phyloP scores from a whole-genome alignment of 2,797 vertebrate species.

The Pogoniulus pusillus region DNA sequence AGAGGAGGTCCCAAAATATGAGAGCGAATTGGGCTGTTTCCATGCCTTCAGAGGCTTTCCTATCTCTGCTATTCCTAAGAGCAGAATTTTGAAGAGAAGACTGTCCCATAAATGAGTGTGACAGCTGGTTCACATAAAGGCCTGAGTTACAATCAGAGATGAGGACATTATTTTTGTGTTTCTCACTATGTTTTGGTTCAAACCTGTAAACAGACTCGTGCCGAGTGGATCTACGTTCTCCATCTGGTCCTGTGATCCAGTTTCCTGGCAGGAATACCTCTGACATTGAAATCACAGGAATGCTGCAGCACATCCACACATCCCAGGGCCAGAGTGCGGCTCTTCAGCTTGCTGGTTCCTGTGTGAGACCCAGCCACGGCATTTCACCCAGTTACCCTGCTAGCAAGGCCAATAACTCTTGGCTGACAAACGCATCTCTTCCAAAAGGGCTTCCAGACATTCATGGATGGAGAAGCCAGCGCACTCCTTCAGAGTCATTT shows the following conservation, averaged over 20 bases:
- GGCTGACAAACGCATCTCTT: slow-evolving; percentile 25
- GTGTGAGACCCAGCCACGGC: background rate
- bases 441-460: slow-evolving; percentile 25
- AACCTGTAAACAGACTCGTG: slow-evolving; percentile 26
- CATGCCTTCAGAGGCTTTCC: background rate
- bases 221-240: background rate
- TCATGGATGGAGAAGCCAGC: background rate
- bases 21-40: background rate
- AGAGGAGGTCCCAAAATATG: background rate
- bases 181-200: background rate
- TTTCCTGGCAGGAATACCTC: slow-evolving; percentile 43
- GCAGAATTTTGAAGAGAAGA: background rate
- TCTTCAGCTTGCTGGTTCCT: background rate
- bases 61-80: background rate
- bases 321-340: background rate
- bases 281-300: background rate
- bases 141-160: background rate
- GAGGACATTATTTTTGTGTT: background rate
- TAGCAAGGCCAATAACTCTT: background rate
- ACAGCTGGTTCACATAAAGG: slow-evolving; percentile 29
- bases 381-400: background rate
- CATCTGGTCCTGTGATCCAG: slow-evolving; percentile 15
- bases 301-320: background rate
- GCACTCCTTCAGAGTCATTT: background rate
- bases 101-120: background rate